Base-by-base conservation (phyloP, 2,888 invertebrate species). In the Drosophila niveifrons region DNA sequence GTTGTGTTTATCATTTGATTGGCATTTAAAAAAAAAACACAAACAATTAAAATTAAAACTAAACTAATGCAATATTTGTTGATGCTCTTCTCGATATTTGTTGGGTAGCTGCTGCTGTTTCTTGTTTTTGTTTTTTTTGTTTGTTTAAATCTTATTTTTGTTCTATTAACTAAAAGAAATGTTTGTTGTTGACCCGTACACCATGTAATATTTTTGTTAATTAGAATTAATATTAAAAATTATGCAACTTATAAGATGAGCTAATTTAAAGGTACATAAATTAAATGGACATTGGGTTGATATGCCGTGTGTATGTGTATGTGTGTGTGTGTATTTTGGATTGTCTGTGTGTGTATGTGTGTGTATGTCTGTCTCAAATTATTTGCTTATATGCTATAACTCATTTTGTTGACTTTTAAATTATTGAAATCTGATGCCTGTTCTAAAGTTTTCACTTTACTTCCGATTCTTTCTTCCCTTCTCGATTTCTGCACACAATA, bases 281-380 rank as follows among this genome's bases (percentile, higher is more conserved):
- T 81, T 55, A 78, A 78, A 70, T 75, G 83, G 84, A 83, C 84
- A 83, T 83, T 72, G 81, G 84, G 63, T 83, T 83, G 87, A 86
- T 86, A 82, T 82, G 82, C 87, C 84, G 81, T 80, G 71, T 63
- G 44, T 62, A 61, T 62, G 18, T 62, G 46, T 63, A 13, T 61
- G 34, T 64, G 51, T 73, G 44, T 66, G 23, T 48, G 1, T 43
- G 31, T 56, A 43, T 23, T 23, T 23, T 23, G 23, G 23, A 23
- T 23, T 67, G 39, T 62, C 15, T 65, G 44, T 62, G 36, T 48
- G 53, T 79, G 52, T 68, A 41, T 59, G 36, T 69, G 18, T 56
- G 13, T 48, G 13, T 62, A 34, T 78, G 31, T 73, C 41, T 62
- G 15, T 63, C 9, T 70, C 51, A 55, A 39, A 75, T 64, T 13